A percentile compares a stretch with the other conserved stretches of the same genome.
phyloP scores from a whole-genome alignment of 2,797 vertebrate species.

The Galaxias olidus region DNA sequence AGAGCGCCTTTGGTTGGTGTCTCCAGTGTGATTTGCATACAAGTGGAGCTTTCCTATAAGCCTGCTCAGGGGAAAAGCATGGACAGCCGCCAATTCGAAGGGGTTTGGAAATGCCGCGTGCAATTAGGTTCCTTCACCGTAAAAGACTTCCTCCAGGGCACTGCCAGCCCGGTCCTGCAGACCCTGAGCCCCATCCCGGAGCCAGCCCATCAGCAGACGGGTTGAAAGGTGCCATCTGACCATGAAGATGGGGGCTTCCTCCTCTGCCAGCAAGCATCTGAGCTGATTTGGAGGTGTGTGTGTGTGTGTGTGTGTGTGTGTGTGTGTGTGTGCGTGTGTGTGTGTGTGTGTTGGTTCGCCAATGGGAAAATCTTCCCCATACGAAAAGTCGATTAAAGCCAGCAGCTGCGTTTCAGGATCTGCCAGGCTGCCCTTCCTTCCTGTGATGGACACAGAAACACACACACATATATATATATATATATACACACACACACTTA shows the following conservation, averaged over 20 bases:
- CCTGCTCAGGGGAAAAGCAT: conserved; percentile 64
- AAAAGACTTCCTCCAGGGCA: conserved; percentile 54
- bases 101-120: conserved; percentile 68
- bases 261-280: conserved; percentile 73
- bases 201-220: conserved; percentile 64
- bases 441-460: conserved; percentile 24
- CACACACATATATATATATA: neutral
- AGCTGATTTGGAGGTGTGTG: conserved; percentile 78
- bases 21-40: conserved; percentile 60
- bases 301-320: no score
- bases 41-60: conserved; percentile 62
- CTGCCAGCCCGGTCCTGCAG: conserved; percentile 63
- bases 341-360: conserved; percentile 40
- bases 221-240: conserved; percentile 75
- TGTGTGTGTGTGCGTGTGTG: conserved; percentile 50
- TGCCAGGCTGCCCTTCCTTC: conserved; percentile 66
- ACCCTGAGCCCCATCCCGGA: conserved; percentile 53
- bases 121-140: conserved; percentile 68
- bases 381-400: conserved; percentile 81
- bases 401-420: conserved; percentile 78
- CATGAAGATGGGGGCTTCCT: conserved; percentile 60
- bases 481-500: conserved; percentile 8
- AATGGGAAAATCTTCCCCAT: conserved; percentile 75
- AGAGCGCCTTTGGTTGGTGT: conserved; percentile 50
- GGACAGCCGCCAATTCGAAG: conserved; percentile 63